Conservation (phyloP, 2,113 vertebrate genomes). For the Saccopteryx bilineata region DNA sequence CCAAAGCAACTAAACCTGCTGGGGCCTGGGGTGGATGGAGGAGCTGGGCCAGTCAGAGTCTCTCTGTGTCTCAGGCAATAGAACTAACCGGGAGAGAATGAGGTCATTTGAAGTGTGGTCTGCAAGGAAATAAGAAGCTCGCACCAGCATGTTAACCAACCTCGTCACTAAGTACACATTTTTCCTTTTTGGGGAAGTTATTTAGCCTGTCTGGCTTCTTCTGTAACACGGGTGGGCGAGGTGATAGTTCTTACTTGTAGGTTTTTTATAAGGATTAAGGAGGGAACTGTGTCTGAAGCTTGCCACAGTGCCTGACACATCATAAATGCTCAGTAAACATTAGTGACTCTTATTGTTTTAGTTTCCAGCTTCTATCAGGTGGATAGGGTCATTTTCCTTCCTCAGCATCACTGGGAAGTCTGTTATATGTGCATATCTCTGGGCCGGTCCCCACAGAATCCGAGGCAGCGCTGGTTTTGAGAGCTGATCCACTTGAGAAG, state of each 20-base stretch:
- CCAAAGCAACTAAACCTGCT: background rate
- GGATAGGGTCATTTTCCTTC: background rate
- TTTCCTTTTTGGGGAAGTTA: background rate
- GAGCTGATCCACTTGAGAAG: background rate
- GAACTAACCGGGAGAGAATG: background rate
- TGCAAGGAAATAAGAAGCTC: background rate
- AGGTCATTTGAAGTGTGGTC: background rate
- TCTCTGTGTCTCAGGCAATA: background rate
- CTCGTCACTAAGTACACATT: background rate
- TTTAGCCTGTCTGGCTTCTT: background rate
- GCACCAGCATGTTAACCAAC: background rate
- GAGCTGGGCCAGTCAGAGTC: background rate
- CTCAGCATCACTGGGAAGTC: background rate
- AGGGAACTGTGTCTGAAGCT: background rate
- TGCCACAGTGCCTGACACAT: background rate
- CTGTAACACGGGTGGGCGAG: background rate
- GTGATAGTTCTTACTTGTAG: background rate
- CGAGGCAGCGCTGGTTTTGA: background rate
- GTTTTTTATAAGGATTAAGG: background rate
- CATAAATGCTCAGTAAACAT: background rate
- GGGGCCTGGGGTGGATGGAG: background rate
- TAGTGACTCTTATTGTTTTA: background rate
- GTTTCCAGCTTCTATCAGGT: background rate
- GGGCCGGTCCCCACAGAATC: background rate
- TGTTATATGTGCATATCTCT: too few species aligned